Percentiles rank a stretch among this genome's conserved stretches.
Evolutionary conservation across 2,797 vertebrate genomes (phyloP).

Genomic region (Anguilla obscura): DNA sequence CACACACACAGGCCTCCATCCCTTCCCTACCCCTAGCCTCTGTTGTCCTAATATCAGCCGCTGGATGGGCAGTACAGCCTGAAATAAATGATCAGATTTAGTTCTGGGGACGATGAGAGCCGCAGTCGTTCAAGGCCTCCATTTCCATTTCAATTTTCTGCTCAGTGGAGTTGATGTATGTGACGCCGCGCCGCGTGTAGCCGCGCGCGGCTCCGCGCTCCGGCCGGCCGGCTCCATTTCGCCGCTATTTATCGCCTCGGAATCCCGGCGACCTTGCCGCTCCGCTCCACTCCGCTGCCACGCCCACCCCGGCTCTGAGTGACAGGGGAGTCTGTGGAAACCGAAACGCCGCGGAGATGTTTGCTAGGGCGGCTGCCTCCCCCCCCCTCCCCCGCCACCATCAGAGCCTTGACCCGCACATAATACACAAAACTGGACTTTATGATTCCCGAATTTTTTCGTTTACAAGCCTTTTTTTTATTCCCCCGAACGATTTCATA

Average conservation of each 20-base stretch:
- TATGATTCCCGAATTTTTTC: not conserved
- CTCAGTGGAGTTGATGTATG: slow-evolving; percentile 79
- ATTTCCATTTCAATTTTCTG: slow-evolving; percentile 84
- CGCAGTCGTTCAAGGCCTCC: slow-evolving; percentile 73
- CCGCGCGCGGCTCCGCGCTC: slow-evolving; percentile 42
- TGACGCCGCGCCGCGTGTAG: slow-evolving; percentile 66
- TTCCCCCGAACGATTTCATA: not conserved
- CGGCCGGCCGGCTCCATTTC: slow-evolving; percentile 48
- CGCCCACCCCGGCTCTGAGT: slow-evolving; percentile 46
- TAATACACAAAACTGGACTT: not conserved
- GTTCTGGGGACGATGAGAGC: slow-evolving; percentile 71
- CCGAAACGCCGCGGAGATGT: not conserved
- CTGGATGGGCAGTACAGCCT: slow-evolving; percentile 61
- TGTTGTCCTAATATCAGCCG: slow-evolving; percentile 49
- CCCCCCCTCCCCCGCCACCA: not conserved
- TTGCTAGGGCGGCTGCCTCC: not conserved
- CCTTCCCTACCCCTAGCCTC: not conserved
- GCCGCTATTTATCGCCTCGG: slow-evolving; percentile 63
- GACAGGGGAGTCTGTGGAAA: not conserved
- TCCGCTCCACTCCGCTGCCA: slow-evolving; percentile 34
- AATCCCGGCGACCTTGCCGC: slow-evolving; percentile 66
- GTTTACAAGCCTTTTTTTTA: not conserved
- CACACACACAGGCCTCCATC: not conserved
- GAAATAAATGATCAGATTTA: slow-evolving; percentile 75
- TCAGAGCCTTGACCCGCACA: not conserved